Evolutionary conservation across 2,797 vertebrate genomes (phyloP).

Genomic region (Phataginus tricuspis): DNA sequence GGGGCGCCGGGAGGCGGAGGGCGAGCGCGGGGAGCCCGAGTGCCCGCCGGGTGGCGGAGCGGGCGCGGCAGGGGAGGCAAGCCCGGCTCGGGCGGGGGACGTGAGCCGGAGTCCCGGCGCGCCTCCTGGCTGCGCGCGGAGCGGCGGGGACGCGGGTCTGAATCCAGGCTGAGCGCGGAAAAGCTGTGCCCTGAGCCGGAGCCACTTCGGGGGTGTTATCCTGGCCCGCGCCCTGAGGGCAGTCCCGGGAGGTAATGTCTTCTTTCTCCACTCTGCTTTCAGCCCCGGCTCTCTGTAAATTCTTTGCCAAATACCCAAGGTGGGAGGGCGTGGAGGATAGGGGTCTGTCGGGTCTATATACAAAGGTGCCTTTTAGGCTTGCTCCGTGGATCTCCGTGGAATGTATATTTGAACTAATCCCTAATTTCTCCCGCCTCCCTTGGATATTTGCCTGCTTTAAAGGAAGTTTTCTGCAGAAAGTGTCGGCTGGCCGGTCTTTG

Average conservation of each 20-base stretch:
- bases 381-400: background rate
- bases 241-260: constrained; percentile 67
- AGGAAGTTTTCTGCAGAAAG: constrained; percentile 60
- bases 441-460: constrained; percentile 30
- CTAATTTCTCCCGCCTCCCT: background rate
- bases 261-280: background rate
- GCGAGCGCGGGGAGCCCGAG: constrained; percentile 8
- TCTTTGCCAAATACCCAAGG: background rate
- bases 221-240: constrained; percentile 42
- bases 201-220: constrained; percentile 32
- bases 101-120: background rate
- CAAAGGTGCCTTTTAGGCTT: constrained; percentile 53
- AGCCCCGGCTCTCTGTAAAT: accelerated
- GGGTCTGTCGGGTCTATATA: background rate
- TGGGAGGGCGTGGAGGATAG: background rate
- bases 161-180: constrained; percentile 11
- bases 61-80: constrained; percentile 30
- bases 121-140: background rate
- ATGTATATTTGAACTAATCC: constrained; percentile 24
- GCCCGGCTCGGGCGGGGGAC: background rate
- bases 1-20: constrained; percentile 52
- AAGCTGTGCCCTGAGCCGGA: constrained; percentile 27
- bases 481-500: background rate
- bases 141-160: background rate
- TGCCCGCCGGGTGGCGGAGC: constrained; percentile 67